Percentiles rank a stretch among this genome's conserved stretches.
Evolutionary conservation across 2,113 vertebrate species (phyloP).

Genomic region (Grantiella picta): DNA sequence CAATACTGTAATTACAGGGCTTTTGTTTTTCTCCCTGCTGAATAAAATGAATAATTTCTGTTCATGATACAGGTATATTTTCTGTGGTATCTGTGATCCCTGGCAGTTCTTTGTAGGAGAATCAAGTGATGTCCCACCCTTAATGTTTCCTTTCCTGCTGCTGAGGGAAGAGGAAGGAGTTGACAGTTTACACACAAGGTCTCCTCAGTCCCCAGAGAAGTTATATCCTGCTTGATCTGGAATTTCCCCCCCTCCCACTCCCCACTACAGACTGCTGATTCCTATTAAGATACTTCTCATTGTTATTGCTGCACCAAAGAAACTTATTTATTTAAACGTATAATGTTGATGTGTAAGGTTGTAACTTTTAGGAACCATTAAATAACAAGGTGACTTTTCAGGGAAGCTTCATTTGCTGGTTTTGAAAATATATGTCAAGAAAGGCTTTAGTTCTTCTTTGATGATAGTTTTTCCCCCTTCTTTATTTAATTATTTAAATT

Average conservation of each 20-base stretch:
- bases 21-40: background rate
- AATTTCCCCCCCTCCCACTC: background rate
- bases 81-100: background rate
- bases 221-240: constrained; percentile 45
- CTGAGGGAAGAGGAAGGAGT: constrained; percentile 47
- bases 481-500: background rate
- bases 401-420: background rate
- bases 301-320: constrained; percentile 3
- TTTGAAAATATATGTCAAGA: background rate
- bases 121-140: constrained; percentile 30
- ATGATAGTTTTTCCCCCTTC: accelerated
- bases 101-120: background rate
- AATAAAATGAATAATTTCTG: background rate
- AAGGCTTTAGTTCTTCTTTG: background rate
- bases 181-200: constrained; percentile 49
- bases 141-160: constrained; percentile 18
- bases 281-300: background rate
- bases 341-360: background rate
- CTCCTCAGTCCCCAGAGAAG: constrained; percentile 17
- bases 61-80: background rate
- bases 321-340: background rate
- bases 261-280: background rate
- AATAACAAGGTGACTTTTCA: background rate
- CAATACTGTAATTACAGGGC: background rate
- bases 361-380: background rate